These are phyloP conservation scores for Scaptomyza parva DNA, from an alignment of 2,888 invertebrate species.

Conservation along the genomic window DNA sequence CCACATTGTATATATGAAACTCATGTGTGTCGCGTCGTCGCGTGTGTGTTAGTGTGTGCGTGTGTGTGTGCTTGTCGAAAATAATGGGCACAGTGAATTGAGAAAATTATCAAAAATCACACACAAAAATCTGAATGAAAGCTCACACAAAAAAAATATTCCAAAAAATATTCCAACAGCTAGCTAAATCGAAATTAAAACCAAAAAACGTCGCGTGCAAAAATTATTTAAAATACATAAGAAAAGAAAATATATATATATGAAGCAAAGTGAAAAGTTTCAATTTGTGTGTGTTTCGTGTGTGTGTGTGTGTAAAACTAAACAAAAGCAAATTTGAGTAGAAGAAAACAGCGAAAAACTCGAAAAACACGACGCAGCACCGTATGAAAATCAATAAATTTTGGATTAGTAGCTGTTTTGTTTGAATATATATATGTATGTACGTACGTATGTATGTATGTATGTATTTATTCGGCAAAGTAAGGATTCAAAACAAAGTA, in stretches of 20 bases:
- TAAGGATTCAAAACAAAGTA: constrained; percentile 63
- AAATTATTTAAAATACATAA: constrained; percentile 10
- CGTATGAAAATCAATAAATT: constrained; percentile 81
- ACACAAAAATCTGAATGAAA: constrained; percentile 3
- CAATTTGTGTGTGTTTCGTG: constrained; percentile 16
- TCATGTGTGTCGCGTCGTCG: constrained; percentile 14
- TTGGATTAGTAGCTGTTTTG: constrained; percentile 81
- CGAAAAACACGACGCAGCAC: constrained; percentile 23
- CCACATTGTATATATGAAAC: constrained; percentile 49
- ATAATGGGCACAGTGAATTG: constrained; percentile 74
- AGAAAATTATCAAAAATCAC: constrained; percentile 57
- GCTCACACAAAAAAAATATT: constrained; percentile 5
- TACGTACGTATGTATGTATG: not conserved
- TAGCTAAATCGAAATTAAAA: constrained; percentile 9
- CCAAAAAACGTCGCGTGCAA: not conserved
- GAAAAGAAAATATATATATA: constrained; percentile 4
- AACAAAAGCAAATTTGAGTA: constrained; percentile 39
- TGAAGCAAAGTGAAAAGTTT: constrained; percentile 34
- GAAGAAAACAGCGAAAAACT: constrained; percentile 35
- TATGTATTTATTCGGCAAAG: constrained; percentile 18
- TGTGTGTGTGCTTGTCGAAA: constrained; percentile 38
- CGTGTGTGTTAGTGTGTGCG: constrained; percentile 36
- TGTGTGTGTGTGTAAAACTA: constrained; percentile 36
- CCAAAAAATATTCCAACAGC: constrained; percentile 16
- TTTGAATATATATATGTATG: constrained; percentile 35